These are phyloP conservation scores for Nycteola revayana DNA, from an alignment of 2,888 invertebrate species.

Conservation along the genomic window DNA sequence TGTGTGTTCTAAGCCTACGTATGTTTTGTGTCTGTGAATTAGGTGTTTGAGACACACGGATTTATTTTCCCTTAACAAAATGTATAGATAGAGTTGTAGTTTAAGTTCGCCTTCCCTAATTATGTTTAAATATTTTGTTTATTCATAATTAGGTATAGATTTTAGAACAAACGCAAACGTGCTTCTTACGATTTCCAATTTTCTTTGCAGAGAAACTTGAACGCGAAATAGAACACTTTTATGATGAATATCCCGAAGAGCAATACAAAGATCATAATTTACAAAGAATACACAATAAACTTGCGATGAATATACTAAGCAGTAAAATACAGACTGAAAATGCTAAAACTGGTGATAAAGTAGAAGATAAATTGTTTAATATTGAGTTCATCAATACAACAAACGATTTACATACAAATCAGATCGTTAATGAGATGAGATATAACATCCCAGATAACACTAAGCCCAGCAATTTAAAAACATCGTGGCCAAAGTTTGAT, in stretches of 20 bases:
- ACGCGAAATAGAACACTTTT: conserved; percentile 61
- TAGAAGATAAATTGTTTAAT: conserved; percentile 26
- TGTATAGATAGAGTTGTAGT: neutral
- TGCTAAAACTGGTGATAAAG: conserved; percentile 27
- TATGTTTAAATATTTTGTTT: too few species aligned
- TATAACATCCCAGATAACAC: conserved; percentile 15
- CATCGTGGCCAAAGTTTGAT: conserved; percentile 69
- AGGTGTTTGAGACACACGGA: too few species aligned
- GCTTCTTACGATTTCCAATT: conserved; percentile 18
- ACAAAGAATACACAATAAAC: conserved; percentile 45
- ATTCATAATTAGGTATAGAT: too few species aligned
- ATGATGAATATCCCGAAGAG: conserved; percentile 60
- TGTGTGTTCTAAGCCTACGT: too few species aligned
- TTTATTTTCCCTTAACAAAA: neutral
- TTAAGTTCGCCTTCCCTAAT: too few species aligned
- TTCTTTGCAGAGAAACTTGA: conserved; percentile 64
- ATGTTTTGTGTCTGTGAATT: too few species aligned
- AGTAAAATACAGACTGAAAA: conserved; percentile 34
- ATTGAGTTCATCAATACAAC: conserved; percentile 16
- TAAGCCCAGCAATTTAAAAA: conserved; percentile 13
- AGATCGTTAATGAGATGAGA: conserved; percentile 8
- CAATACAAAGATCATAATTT: conserved; percentile 43
- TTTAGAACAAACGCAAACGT: too few species aligned
- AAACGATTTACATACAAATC: conserved; percentile 14
- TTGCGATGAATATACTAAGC: conserved; percentile 37